phyloP scores from a whole-genome alignment of 2,113 vertebrate genomes.

The Astur gentilis region DNA sequence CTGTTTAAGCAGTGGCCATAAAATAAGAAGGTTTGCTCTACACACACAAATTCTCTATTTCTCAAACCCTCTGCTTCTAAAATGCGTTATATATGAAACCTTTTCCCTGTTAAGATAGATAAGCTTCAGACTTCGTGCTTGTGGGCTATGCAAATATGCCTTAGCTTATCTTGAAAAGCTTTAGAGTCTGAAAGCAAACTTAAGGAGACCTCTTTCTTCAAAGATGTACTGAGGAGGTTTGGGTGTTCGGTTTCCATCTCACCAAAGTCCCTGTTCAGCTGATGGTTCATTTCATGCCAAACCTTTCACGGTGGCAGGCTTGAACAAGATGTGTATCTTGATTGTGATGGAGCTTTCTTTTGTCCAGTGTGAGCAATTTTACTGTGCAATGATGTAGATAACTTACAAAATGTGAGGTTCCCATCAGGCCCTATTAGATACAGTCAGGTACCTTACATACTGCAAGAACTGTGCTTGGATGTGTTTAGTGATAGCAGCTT shows the following conservation, averaged over 20 bases:
- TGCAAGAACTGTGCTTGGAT: neutral
- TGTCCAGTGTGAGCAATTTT: neutral
- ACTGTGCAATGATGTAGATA: neutral
- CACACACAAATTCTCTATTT: neutral
- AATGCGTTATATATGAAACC: neutral
- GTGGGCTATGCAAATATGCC: neutral
- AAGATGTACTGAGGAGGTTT: neutral
- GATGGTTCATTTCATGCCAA: neutral
- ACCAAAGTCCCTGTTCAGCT: neutral
- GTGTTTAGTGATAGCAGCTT: accelerated
- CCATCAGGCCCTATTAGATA: neutral
- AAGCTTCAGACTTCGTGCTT: neutral
- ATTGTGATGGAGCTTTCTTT: neutral
- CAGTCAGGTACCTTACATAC: neutral
- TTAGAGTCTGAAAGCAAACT: neutral
- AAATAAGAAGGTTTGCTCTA: neutral
- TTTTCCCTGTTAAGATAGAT: neutral
- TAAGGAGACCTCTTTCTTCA: neutral
- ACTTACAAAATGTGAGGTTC: neutral
- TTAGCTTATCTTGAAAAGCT: neutral
- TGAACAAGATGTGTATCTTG: neutral
- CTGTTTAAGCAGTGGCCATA: accelerated
- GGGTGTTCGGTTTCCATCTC: neutral
- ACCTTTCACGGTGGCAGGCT: neutral
- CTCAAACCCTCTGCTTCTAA: neutral